These are phyloP conservation scores for Pelusios castaneus DNA, from an alignment of 2,113 vertebrate genomes.

Conservation along the genomic window DNA sequence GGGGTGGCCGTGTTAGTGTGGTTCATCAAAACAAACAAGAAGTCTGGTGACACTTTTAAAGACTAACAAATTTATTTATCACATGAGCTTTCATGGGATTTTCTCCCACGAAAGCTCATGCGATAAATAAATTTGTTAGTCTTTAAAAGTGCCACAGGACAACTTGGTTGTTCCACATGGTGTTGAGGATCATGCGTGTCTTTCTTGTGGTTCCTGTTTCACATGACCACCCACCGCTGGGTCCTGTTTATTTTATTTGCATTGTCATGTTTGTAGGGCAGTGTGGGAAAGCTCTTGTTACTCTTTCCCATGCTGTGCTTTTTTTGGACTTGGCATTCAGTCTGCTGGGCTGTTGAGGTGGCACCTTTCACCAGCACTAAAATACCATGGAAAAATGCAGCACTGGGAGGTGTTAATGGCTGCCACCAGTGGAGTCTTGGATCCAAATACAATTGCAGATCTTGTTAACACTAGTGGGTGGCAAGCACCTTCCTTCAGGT, in stretches of 20 bases:
- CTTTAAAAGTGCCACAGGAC: too few species aligned
- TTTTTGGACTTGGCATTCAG: not conserved
- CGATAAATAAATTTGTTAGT: too few species aligned
- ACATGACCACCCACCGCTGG: not conserved
- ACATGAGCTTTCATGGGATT: too few species aligned
- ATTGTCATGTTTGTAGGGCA: not conserved
- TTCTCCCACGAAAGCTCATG: too few species aligned
- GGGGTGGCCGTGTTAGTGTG: too few species aligned
- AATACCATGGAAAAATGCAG: not conserved
- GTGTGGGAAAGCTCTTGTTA: not conserved
- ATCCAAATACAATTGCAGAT: not conserved
- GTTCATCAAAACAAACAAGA: too few species aligned
- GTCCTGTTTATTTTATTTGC: not conserved
- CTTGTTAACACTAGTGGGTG: not conserved
- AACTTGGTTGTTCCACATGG: too few species aligned
- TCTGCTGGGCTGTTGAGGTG: not conserved
- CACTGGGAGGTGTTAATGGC: not conserved
- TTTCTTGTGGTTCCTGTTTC: not conserved
- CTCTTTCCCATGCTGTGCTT: not conserved
- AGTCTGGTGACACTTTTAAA: too few species aligned
- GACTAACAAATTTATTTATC: too few species aligned
- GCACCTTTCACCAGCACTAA: not conserved
- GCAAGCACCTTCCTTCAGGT: not conserved
- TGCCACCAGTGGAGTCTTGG: not conserved
- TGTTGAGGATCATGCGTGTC: not conserved